Conservation (phyloP, 2,888 invertebrate species). For the Nymphalis polychloros region DNA sequence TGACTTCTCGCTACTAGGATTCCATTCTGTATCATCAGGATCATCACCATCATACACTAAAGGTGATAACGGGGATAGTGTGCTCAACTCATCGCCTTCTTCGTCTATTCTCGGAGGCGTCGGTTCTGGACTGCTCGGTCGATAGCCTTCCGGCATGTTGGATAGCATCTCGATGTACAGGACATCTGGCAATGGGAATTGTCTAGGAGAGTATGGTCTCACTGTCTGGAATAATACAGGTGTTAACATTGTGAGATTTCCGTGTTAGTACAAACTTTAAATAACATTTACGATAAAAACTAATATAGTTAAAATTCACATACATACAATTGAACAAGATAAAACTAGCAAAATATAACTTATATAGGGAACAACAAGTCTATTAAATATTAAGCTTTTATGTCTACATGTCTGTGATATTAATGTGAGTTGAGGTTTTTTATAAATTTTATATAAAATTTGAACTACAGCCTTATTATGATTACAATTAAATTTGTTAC, state of each 20-base stretch:
- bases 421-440: too few species aligned
- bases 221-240: constrained; percentile 72
- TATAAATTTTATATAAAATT: too few species aligned
- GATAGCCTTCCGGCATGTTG: constrained; percentile 85
- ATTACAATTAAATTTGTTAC: too few species aligned
- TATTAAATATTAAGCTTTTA: too few species aligned
- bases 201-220: constrained; percentile 87
- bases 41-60: constrained; percentile 86
- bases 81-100: constrained; percentile 48
- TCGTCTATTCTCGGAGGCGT: constrained; percentile 34
- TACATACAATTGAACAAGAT: too few species aligned
- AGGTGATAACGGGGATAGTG: constrained; percentile 60
- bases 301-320: background rate
- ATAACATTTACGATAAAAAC: background rate
- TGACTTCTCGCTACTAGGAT: constrained; percentile 66
- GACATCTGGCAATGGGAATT: constrained; percentile 88
- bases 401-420: too few species aligned
- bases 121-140: constrained; percentile 45
- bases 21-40: constrained; percentile 94
- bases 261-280: background rate
- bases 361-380: too few species aligned
- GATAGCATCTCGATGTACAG: constrained; percentile 86
- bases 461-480: too few species aligned
- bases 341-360: too few species aligned
- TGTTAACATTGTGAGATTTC: constrained; percentile 11